phyloP scores from a whole-genome alignment of 2,113 vertebrate genomes.

The Tor tambroides region DNA sequence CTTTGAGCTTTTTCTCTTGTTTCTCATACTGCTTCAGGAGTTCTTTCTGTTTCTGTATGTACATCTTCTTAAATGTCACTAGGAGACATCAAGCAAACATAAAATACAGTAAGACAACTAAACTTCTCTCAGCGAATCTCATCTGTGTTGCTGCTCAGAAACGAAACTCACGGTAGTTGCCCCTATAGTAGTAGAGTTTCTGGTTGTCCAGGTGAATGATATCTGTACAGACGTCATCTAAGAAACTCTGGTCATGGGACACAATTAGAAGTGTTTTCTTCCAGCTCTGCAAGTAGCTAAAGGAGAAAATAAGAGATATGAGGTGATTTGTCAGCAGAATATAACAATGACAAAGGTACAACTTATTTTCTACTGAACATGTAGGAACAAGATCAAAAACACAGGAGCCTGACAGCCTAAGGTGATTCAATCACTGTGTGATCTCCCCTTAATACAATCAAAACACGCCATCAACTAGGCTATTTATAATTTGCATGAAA shows the following conservation, averaged over 20 bases:
- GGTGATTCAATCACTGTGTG: neutral
- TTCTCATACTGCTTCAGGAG: slow-evolving; percentile 91
- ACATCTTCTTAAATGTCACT: slow-evolving; percentile 97
- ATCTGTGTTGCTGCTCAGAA: neutral
- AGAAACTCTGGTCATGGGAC: slow-evolving; percentile 93
- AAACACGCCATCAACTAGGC: neutral
- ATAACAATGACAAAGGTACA: neutral
- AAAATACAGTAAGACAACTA: neutral
- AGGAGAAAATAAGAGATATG: neutral
- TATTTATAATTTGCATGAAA: neutral
- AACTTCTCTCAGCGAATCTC: neutral
- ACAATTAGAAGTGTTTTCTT: slow-evolving; percentile 92
- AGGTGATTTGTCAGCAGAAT: neutral
- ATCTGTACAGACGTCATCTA: slow-evolving; percentile 93
- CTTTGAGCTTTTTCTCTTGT: slow-evolving; percentile 90
- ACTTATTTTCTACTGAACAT: neutral
- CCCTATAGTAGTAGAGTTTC: slow-evolving; percentile 90
- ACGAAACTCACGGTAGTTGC: slow-evolving; percentile 85
- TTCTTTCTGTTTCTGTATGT: slow-evolving; percentile 91
- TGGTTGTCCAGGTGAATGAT: slow-evolving; percentile 88
- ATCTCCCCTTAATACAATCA: neutral
- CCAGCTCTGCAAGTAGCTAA: slow-evolving; percentile 91
- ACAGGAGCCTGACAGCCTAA: neutral
- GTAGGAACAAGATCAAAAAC: neutral
- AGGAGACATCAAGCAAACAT: neutral